Base-by-base conservation (phyloP, 2,888 invertebrate species). In the Troides oblongomaculatus region DNA sequence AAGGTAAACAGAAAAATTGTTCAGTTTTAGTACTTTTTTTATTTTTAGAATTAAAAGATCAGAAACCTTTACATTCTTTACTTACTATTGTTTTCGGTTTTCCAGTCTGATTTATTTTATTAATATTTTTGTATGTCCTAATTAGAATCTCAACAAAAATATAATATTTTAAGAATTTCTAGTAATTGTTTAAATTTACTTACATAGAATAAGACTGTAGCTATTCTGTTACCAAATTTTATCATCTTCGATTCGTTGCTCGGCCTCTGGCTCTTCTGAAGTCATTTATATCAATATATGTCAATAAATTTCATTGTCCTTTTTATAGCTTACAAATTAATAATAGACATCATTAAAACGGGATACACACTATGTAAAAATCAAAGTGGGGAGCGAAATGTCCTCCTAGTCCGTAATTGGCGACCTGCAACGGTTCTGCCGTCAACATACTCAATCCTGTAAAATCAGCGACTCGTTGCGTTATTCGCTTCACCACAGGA, bases 361-460 rank as follows among this genome's bases (percentile, higher is more conserved):
- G 46, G 4, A 58, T 58, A 58, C 57, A 23, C 3, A 58, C 57
- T n/a, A 58, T 25, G 23, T 10, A 58, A 58, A 58, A 58, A 58
- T 58, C 57, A 58, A 58, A 69, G 23, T 65, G 57, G 1, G 63
- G 53, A 10, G 30, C 99, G 86, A 99, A 99, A 86, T 99, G 99
- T 0, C 99, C 99, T 7, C 99, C 99, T 75, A 99, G 97, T 21
- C 99, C 99, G 87, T 99, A 99, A 92, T 99, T 99, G 71, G 98
- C 99, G 57, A 99, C 97, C 91, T 99, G 99, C 74, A 99, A 92
- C 30, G 57, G 57, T 25, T 58, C 57, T 10, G 57, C 57, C 4
- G 57, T 23, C 23, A 23, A 2, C 23, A 23, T 58, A 12, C 23
- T 23, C 23, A 58, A 23, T 58, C 57, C 57, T 14, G 57, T 58